Evolutionary conservation across 2,888 invertebrate species (phyloP), one percentile per base, ranked within the genome.

Genomic region (Oxytorus armatus): DNA sequence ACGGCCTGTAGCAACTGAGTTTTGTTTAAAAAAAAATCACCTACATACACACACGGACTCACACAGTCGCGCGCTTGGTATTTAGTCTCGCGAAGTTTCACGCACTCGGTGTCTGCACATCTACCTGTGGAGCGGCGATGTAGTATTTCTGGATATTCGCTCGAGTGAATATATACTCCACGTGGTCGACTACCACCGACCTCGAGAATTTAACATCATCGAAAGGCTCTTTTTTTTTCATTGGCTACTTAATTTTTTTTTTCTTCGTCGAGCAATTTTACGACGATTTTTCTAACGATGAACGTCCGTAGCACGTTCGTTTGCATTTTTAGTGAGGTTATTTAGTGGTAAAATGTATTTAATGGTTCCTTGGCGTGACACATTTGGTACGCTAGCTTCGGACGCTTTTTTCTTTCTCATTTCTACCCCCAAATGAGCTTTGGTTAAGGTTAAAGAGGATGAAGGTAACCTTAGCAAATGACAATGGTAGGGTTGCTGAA

Each of bases 11-110:
- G 55, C 63, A 25, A 69, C 49, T 11, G 73, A 74, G 77, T 82
- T 78, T 79, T 51, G 49, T 79, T 80, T 74, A 76, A 83, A 74
- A 83, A 76, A 83, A 74, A 83, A 79, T 79, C 79, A 77, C 77
- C 73, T 63, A 81, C 74, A 69, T 76, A 39, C n/a, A 21, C 47
- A 81, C 74, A 69, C 79, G 25, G 8, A 29, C 47, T 16, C 23
- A 21, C 55, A 42, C 10, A 29, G n/a, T n/a, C 65, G 29, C 65
- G 36, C 11, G 21, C 44, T 2, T 14, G 25, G 29, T 14, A n/a
- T n/a, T n/a, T n/a, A 10, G 16, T 23, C 14, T 33, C 42, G 36
- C 8, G 47, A 57, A 59, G 69, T 77, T 65, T 77, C 80, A 69
- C 73, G 57, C 77, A 59, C 63, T 33, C 63, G 69, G 55, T 61